These are phyloP conservation scores for Gymnocypris eckloni DNA, from an alignment of 2,797 vertebrate species.

Conservation along the genomic window DNA sequence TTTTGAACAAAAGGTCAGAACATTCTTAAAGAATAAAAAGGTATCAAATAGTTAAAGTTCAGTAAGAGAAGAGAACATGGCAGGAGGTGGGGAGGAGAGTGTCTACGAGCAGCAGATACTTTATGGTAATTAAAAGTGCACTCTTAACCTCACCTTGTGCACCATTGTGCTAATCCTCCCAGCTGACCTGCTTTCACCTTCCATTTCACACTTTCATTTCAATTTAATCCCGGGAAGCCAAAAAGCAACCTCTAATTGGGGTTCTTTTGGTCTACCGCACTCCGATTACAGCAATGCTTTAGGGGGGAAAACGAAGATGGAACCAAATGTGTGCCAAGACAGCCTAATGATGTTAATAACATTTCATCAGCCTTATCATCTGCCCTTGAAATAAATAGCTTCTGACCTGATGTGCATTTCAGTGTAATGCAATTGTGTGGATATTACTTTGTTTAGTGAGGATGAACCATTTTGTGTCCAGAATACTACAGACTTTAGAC, in stretches of 20 bases:
- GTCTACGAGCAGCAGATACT: constrained; percentile 45
- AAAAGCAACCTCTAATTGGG: constrained; percentile 65
- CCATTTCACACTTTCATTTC: constrained; percentile 71
- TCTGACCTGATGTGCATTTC: constrained; percentile 44
- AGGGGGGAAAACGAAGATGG: constrained; percentile 24
- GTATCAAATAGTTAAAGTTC: constrained; percentile 27
- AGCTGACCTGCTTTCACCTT: constrained; percentile 57
- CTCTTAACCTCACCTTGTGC: constrained; percentile 67
- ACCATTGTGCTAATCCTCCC: constrained; percentile 68
- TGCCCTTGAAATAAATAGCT: constrained; percentile 59
- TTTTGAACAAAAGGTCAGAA: constrained; percentile 34
- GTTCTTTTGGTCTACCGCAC: constrained; percentile 64
- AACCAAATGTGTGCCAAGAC: constrained; percentile 59
- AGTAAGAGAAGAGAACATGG: neutral
- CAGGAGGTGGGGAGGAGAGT: neutral
- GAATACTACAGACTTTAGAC: neutral
- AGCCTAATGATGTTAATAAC: constrained; percentile 62
- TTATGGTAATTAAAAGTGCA: constrained; percentile 70
- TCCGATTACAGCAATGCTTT: constrained; percentile 56
- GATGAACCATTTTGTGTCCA: constrained; percentile 1
- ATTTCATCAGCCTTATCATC: constrained; percentile 56
- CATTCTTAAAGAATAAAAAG: constrained; percentile 24
- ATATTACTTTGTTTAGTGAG: constrained; percentile 7
- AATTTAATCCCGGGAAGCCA: constrained; percentile 67
- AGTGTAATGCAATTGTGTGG: constrained; percentile 28